Percentiles rank a stretch among this genome's conserved stretches.
Evolutionary conservation across 2,113 vertebrate species (phyloP).

Genomic region (Polyodon spathula): DNA sequence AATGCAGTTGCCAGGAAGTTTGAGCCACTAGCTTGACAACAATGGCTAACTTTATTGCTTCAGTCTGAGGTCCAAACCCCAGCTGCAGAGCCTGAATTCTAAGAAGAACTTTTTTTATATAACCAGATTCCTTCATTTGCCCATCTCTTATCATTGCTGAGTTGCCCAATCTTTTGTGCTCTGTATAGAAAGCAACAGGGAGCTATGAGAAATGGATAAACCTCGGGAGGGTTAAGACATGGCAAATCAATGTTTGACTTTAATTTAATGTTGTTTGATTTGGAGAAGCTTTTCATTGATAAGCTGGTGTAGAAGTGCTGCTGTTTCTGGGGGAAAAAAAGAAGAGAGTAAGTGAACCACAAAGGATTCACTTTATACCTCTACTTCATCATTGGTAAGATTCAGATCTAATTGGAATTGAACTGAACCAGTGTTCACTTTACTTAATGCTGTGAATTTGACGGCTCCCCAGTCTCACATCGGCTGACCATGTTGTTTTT

Average conservation of each 20-base stretch:
- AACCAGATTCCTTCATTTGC: constrained; percentile 45
- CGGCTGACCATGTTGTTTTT: too few species aligned
- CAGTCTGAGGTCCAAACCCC: constrained; percentile 46
- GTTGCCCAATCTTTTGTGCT: neutral
- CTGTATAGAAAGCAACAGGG: neutral
- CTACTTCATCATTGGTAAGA: constrained; percentile 6
- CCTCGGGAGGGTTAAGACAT: neutral
- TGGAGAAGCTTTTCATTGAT: neutral
- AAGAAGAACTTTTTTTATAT: constrained; percentile 64
- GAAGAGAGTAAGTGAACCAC: neutral
- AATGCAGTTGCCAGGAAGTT: constrained; percentile 85
- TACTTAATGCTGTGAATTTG: too few species aligned
- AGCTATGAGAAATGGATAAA: neutral
- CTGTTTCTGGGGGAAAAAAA: too few species aligned
- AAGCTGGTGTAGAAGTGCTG: neutral
- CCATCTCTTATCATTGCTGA: constrained; percentile 36
- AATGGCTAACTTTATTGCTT: constrained; percentile 86
- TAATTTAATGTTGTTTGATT: neutral
- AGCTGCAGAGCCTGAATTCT: constrained; percentile 70
- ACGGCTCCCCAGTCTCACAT: too few species aligned
- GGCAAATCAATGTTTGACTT: constrained; percentile 1
- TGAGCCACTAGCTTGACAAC: constrained; percentile 81
- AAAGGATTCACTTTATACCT: neutral
- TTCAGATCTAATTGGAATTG: constrained; percentile 13
- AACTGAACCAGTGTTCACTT: neutral